Conservation (phyloP, 2,797 vertebrate species). For the Ctenopoma multispine region DNA sequence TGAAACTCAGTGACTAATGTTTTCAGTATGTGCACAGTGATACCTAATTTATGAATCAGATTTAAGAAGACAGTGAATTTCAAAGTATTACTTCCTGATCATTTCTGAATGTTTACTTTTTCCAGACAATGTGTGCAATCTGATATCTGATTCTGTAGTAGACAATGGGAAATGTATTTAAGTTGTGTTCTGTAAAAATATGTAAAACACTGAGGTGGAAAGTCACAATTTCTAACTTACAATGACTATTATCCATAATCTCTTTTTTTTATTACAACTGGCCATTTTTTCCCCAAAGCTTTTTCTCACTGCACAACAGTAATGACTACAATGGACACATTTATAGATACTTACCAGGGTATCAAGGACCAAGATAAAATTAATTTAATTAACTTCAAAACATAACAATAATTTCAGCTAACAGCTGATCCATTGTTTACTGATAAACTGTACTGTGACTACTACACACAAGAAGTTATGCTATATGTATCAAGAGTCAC, state of each 20-base stretch:
- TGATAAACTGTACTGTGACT: neutral
- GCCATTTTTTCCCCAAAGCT: neutral
- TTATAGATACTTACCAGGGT: neutral
- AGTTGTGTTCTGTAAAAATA: slow-evolving; percentile 4
- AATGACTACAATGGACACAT: neutral
- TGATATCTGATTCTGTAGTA: slow-evolving; percentile 18
- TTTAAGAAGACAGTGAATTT: neutral
- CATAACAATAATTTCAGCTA: neutral
- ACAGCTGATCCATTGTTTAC: neutral
- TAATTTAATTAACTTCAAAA: neutral
- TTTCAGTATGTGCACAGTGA: neutral
- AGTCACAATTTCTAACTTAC: neutral
- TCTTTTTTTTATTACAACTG: neutral
- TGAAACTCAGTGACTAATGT: neutral
- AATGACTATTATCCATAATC: neutral
- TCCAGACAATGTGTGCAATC: neutral
- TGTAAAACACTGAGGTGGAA: neutral
- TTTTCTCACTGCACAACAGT: neutral
- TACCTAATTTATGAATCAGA: slow-evolving; percentile 1
- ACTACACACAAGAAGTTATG: neutral
- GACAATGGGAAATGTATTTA: slow-evolving; percentile 10
- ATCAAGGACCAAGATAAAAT: neutral
- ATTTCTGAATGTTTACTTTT: slow-evolving; percentile 30
- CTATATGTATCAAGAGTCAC: neutral
- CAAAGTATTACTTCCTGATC: slow-evolving; percentile 3